Evolutionary conservation across 2,888 invertebrate species (phyloP).

Genomic region (Phortica magna): DNA sequence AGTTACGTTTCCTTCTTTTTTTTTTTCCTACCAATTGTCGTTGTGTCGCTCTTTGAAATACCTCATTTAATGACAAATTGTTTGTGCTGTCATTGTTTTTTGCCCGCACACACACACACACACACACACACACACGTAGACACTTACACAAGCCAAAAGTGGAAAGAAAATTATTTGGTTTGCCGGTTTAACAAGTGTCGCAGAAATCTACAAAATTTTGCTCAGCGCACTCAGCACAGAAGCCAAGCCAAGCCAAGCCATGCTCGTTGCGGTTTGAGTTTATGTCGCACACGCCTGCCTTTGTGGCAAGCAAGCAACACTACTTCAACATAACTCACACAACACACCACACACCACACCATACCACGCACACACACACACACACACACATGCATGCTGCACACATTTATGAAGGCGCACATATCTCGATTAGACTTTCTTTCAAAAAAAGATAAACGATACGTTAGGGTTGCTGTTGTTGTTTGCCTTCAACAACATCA

Average conservation of each 20-base stretch:
- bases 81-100: no score
- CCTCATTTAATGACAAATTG: no score
- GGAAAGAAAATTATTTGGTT: background rate
- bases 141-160: background rate
- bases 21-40: no score
- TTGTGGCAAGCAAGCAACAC: background rate
- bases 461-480: background rate
- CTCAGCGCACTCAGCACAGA: no score
- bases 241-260: no score
- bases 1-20: no score
- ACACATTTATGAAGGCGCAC: background rate
- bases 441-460: slow-evolving; percentile 8
- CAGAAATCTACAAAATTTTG: slow-evolving; percentile 4
- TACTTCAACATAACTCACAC: background rate
- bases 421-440: slow-evolving; percentile 19
- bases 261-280: background rate
- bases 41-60: no score
- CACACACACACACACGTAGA: no score
- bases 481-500: background rate
- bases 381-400: background rate
- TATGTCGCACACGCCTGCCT: background rate
- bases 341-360: background rate
- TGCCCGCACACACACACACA: no score
- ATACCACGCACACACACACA: background rate
- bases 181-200: background rate